These are phyloP conservation scores for Cisticola juncidis DNA, from an alignment of 2,113 vertebrate genomes.

Conservation along the genomic window DNA sequence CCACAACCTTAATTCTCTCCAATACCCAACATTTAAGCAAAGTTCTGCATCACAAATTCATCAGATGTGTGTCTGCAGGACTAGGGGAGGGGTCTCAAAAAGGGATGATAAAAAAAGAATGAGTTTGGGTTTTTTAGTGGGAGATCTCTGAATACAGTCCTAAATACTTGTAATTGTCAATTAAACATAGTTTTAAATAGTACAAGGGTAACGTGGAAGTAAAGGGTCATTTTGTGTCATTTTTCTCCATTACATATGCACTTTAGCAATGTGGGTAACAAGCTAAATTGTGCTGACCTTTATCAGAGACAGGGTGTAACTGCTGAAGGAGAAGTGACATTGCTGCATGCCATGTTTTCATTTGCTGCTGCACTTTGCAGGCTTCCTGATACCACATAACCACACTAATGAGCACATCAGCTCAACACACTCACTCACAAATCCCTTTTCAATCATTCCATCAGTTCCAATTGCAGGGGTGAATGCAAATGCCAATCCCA, in stretches of 20 bases:
- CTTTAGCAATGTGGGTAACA: background rate
- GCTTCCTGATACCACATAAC: slow-evolving; percentile 23
- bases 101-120: background rate
- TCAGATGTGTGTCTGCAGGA: background rate
- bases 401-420: slow-evolving; percentile 39
- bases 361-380: slow-evolving; percentile 1
- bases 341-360: background rate
- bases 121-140: accelerated
- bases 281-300: slow-evolving; percentile 57
- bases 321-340: slow-evolving; percentile 19
- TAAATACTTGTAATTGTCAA: background rate
- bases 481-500: background rate
- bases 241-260: background rate
- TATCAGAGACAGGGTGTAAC: slow-evolving; percentile 6
- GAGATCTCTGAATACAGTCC: background rate
- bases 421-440: background rate
- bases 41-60: background rate
- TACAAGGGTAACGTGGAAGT: background rate
- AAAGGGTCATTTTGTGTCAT: background rate
- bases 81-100: background rate
- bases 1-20: background rate
- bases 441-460: slow-evolving; percentile 1
- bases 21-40: background rate
- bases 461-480: background rate
- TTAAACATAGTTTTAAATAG: background rate